phyloP scores from a whole-genome alignment of 53 echinoderm and acorn worm species.

The Arbacia lixula region DNA sequence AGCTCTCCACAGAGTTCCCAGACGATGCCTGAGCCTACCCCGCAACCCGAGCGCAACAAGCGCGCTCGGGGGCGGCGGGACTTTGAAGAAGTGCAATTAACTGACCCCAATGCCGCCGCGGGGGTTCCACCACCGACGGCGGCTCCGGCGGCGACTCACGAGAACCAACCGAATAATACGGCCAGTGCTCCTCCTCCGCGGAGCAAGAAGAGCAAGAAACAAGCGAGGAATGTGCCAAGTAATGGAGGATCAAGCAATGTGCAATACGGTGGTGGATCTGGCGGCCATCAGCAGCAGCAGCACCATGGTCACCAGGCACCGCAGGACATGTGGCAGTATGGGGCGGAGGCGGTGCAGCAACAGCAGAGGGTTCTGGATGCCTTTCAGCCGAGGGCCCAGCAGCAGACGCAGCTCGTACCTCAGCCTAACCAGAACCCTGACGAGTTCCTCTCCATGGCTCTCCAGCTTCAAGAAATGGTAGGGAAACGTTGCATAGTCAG shows the following conservation, averaged over 20 bases:
- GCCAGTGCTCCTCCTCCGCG: background rate
- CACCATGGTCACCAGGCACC: slow-evolving; percentile 60
- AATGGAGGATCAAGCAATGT: slow-evolving; percentile 18
- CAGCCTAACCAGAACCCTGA: slow-evolving; percentile 87
- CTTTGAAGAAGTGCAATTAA: slow-evolving; percentile 84
- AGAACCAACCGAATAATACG: background rate
- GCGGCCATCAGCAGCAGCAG: slow-evolving; percentile 19
- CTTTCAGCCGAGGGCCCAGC: slow-evolving; percentile 56
- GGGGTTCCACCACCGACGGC: too few relatives aligned
- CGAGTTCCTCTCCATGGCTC: slow-evolving; percentile 88
- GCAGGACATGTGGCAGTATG: slow-evolving; percentile 81
- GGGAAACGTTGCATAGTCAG: too few relatives aligned
- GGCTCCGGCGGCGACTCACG: background rate
- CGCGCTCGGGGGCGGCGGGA: slow-evolving; percentile 70
- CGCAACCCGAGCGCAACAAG: slow-evolving; percentile 47
- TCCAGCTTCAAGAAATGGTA: slow-evolving; percentile 92
- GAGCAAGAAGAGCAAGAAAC: slow-evolving; percentile 1
- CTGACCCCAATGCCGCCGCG: slow-evolving; percentile 66
- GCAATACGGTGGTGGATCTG: slow-evolving; percentile 36
- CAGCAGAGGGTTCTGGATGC: slow-evolving; percentile 66
- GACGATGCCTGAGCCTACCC: slow-evolving; percentile 77
- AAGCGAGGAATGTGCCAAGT: slow-evolving; percentile 5
- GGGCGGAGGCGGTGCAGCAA: slow-evolving; percentile 54
- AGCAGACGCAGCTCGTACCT: slow-evolving; percentile 49
- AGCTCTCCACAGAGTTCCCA: slow-evolving; percentile 43